phyloP scores from a whole-genome alignment of 2,113 vertebrate genomes.

The Crotophaga sulcirostris region DNA sequence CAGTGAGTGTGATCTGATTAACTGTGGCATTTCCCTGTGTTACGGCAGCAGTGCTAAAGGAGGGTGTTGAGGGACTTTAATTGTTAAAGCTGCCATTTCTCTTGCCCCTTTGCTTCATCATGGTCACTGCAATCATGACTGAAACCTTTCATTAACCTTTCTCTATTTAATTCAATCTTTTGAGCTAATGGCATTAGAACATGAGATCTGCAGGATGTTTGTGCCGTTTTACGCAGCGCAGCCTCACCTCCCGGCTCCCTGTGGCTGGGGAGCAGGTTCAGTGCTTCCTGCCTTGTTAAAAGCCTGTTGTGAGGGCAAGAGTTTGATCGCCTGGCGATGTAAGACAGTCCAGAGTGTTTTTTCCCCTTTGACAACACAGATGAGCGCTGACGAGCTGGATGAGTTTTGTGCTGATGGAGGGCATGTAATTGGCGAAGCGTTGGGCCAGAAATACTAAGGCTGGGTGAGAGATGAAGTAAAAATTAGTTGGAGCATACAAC shows the following conservation, averaged over 20 bases:
- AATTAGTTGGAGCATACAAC: not conserved
- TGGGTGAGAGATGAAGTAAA: not conserved
- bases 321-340: not conserved
- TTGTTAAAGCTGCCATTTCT: conserved; percentile 68
- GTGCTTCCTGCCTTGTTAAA: not conserved
- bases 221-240: conserved; percentile 14
- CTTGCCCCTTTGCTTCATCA: conserved; percentile 63
- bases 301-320: not conserved
- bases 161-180: conserved; percentile 71
- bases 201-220: conserved; percentile 23
- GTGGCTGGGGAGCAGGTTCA: not conserved
- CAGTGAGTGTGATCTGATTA: conserved; percentile 63
- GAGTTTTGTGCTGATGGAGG: not conserved
- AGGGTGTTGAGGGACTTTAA: conserved; percentile 60
- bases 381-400: not conserved
- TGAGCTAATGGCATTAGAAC: conserved; percentile 65
- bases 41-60: conserved; percentile 59
- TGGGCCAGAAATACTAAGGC: not conserved
- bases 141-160: conserved; percentile 77
- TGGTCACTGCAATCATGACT: conserved; percentile 62
- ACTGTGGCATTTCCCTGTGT: conserved; percentile 43
- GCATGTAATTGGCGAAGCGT: not conserved
- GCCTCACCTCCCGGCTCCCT: conserved; percentile 3
- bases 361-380: not conserved
- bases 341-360: not conserved